Conservation (phyloP, 1,140 invertebrate species). For the Drosophila erecta region DNA sequence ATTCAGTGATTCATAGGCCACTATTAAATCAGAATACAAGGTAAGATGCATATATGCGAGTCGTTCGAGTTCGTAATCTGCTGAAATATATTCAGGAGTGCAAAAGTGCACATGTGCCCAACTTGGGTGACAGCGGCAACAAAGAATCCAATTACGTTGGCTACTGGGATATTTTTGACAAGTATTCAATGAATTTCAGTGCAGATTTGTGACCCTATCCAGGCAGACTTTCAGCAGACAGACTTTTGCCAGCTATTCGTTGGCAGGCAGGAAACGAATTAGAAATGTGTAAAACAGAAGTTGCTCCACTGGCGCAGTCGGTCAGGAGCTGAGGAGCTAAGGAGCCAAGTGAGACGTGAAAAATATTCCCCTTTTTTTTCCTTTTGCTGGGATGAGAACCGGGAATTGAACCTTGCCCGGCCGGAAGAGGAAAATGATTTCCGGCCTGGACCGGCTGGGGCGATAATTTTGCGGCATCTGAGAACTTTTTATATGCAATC, state of each 20-base stretch:
- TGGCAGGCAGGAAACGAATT: constrained; percentile 63
- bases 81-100: constrained; percentile 62
- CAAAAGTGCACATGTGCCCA: constrained; percentile 73
- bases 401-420: constrained; percentile 29
- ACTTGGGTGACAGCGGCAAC: constrained; percentile 23
- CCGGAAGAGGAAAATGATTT: constrained; percentile 73
- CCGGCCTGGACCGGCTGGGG: constrained; percentile 48
- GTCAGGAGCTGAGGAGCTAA: constrained; percentile 24
- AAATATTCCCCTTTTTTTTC: constrained; percentile 37
- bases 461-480: constrained; percentile 65
- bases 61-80: constrained; percentile 11
- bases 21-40: constrained; percentile 2
- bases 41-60: neutral
- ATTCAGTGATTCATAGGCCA: neutral
- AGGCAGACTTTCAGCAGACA: constrained; percentile 26
- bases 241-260: constrained; percentile 7
- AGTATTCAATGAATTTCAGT: constrained; percentile 83
- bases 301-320: constrained; percentile 54
- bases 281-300: constrained; percentile 83
- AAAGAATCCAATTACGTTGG: constrained; percentile 73
- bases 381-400: constrained; percentile 36
- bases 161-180: constrained; percentile 76
- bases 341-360: constrained; percentile 59
- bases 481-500: constrained; percentile 69
- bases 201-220: constrained; percentile 59